Evolutionary conservation across 2,888 invertebrate genomes (phyloP).

Genomic region (Lycia hirtaria): DNA sequence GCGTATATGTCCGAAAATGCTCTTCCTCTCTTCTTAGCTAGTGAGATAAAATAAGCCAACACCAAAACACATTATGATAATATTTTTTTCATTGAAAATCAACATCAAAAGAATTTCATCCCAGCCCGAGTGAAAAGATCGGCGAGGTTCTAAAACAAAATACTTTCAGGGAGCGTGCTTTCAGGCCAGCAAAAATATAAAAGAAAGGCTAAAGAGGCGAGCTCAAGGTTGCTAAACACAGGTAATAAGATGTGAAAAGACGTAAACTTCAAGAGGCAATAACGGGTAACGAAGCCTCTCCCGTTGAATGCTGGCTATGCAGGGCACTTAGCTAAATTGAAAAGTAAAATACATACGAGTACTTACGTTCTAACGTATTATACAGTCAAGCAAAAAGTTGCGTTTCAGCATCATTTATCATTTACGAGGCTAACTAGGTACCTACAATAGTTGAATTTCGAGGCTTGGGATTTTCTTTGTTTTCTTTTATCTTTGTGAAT

Average conservation of each 20-base stretch:
- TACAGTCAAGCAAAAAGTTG: constrained; percentile 10
- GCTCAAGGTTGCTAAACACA: constrained; percentile 25
- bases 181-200: constrained; percentile 13
- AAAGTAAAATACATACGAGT: constrained; percentile 25
- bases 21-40: too few species aligned
- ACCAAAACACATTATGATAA: background rate
- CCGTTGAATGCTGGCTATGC: constrained; percentile 29
- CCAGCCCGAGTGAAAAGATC: constrained; percentile 2
- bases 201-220: constrained; percentile 16
- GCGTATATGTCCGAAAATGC: too few species aligned
- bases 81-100: constrained; percentile 2
- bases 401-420: constrained; percentile 11
- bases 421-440: constrained; percentile 10
- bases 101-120: constrained; percentile 15
- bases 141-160: constrained; percentile 19
- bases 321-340: constrained; percentile 38
- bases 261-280: constrained; percentile 39
- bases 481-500: background rate
- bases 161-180: constrained; percentile 12
- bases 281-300: constrained; percentile 37
- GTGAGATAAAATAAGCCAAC: background rate
- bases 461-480: background rate
- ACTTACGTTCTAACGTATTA: background rate
- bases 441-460: background rate
- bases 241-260: constrained; percentile 36